phyloP scores from a whole-genome alignment of 2,888 invertebrate species.

The Yponomeuta evonymella region DNA sequence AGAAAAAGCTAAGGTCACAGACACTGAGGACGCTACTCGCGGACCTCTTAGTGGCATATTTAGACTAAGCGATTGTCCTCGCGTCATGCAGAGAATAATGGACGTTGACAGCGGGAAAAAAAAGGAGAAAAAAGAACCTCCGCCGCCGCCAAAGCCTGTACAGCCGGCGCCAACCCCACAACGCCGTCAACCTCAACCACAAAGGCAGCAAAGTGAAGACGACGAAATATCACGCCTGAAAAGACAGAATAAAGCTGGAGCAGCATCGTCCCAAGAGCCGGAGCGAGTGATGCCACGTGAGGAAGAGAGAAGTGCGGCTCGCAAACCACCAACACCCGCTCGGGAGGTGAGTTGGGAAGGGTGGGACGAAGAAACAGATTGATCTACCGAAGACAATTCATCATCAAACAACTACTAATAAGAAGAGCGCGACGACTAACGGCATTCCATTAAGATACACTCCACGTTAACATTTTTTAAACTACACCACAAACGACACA shows the following conservation, averaged over 20 bases:
- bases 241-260: slow-evolving; percentile 85
- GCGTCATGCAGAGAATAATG: slow-evolving; percentile 91
- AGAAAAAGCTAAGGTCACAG: slow-evolving; percentile 84
- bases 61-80: slow-evolving; percentile 89
- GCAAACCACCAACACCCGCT: slow-evolving; percentile 81
- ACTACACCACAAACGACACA: slow-evolving; percentile 50
- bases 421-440: slow-evolving; percentile 61
- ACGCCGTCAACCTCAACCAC: slow-evolving; percentile 77
- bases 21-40: slow-evolving; percentile 92
- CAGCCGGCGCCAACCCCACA: slow-evolving; percentile 73
- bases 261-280: slow-evolving; percentile 78
- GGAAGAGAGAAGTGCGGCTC: slow-evolving; percentile 77
- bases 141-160: slow-evolving; percentile 72
- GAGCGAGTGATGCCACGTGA: slow-evolving; percentile 73
- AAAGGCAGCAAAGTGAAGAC: slow-evolving; percentile 90
- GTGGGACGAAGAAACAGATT: slow-evolving; percentile 52
- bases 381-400: slow-evolving; percentile 51
- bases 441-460: slow-evolving; percentile 69
- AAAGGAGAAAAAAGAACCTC: slow-evolving; percentile 84
- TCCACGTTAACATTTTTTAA: slow-evolving; percentile 59
- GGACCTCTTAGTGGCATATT: slow-evolving; percentile 93
- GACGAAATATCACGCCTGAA: slow-evolving; percentile 92
- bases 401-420: slow-evolving; percentile 51
- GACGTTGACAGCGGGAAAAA: slow-evolving; percentile 85
- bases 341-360: slow-evolving; percentile 86